Percentiles rank a stretch among this genome's conserved stretches.
Conservation (phyloP, 2,113 vertebrate genomes). For the Pogona vitticeps region DNA sequence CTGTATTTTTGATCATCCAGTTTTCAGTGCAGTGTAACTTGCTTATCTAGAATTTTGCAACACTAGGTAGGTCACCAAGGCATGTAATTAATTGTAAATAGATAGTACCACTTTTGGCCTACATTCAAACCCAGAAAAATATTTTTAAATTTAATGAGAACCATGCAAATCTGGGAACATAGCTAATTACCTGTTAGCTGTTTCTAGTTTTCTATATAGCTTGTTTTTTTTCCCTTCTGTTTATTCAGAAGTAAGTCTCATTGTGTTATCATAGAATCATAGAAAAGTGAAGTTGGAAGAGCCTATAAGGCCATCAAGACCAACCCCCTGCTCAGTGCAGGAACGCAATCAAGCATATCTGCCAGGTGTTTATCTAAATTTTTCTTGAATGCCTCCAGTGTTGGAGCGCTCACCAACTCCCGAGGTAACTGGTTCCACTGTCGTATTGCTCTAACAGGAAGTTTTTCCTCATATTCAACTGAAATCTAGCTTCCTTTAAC, state of each 20-base stretch:
- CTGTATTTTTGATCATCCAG: neutral
- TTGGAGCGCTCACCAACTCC: too few species aligned
- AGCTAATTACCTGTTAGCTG: neutral
- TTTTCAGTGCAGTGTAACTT: neutral
- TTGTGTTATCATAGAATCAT: too few species aligned
- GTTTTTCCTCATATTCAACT: too few species aligned
- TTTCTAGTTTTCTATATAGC: neutral
- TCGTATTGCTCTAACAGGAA: too few species aligned
- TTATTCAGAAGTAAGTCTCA: neutral
- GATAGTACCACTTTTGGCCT: neutral
- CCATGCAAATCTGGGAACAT: neutral
- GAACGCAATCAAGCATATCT: too few species aligned
- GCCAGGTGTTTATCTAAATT: too few species aligned
- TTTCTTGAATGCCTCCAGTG: too few species aligned
- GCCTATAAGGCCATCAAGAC: too few species aligned
- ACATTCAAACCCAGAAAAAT: neutral
- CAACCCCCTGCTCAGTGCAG: too few species aligned
- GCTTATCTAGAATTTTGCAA: conserved; percentile 2
- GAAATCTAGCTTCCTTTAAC: too few species aligned
- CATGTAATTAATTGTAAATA: conserved; percentile 1
- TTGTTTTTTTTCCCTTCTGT: neutral
- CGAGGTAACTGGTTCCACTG: too few species aligned
- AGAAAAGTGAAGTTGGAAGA: too few species aligned
- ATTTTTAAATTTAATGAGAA: neutral
- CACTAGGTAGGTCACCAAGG: neutral